Evolutionary conservation across 2,113 vertebrate genomes (phyloP).

Genomic region (Macaca nemestrina): DNA sequence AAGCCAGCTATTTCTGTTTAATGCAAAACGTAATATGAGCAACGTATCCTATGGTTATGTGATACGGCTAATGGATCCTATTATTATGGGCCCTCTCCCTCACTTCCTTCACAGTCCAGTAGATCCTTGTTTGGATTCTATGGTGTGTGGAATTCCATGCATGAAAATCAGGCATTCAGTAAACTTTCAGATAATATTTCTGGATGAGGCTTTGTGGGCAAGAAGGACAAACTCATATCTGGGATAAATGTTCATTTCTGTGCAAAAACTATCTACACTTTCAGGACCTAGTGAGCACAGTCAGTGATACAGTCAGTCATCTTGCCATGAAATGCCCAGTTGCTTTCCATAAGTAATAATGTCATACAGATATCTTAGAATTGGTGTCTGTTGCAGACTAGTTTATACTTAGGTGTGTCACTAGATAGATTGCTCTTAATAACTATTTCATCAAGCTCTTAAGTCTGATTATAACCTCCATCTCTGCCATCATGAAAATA

Average conservation of each 20-base stretch:
- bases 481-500: not conserved
- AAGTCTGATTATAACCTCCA: not conserved
- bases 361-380: not conserved
- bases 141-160: not conserved
- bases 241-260: not conserved
- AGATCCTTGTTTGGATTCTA: not conserved
- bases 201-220: not conserved
- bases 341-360: not conserved
- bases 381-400: not conserved
- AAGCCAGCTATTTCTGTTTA: not conserved
- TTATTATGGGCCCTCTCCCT: not conserved
- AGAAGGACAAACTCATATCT: not conserved
- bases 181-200: not conserved
- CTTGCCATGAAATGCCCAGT: not conserved
- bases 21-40: not conserved
- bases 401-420: not conserved
- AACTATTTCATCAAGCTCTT: not conserved
- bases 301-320: not conserved
- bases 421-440: not conserved
- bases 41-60: not conserved
- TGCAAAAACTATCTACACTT: not conserved
- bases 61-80: not conserved
- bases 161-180: not conserved
- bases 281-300: not conserved
- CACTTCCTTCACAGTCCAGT: not conserved